Evolutionary conservation across 1,140 invertebrate genomes (phyloP).

Genomic region (Acromyrmex heyeri): DNA sequence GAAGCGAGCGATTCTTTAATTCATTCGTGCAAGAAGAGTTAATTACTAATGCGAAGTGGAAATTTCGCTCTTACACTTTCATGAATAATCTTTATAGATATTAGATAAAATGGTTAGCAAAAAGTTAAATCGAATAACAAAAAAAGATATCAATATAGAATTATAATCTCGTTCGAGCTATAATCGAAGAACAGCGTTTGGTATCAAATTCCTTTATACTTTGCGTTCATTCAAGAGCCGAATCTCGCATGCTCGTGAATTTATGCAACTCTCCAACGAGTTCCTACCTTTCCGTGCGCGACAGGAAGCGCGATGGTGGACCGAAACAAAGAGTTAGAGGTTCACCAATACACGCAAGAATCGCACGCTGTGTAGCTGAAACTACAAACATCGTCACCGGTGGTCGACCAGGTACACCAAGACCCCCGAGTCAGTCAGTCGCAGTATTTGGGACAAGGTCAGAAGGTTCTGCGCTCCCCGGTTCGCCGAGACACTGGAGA

Average conservation of each 20-base stretch:
- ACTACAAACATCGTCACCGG: constrained; percentile 12
- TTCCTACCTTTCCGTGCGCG: constrained; percentile 38
- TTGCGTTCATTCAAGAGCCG: constrained; percentile 9
- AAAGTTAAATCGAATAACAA: not conserved
- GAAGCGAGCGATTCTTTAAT: not conserved
- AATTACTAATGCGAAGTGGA: not conserved
- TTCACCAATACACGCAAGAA: constrained; percentile 34
- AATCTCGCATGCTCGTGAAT: constrained; percentile 2
- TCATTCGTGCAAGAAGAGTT: constrained; percentile 13
- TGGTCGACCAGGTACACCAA: constrained; percentile 65
- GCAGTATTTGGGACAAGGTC: constrained; percentile 87
- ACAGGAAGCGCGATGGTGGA: constrained; percentile 65
- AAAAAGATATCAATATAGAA: not conserved
- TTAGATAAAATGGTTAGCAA: not conserved
- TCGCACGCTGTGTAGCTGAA: not conserved
- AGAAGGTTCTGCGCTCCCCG: constrained; percentile 81
- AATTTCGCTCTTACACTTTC: not conserved
- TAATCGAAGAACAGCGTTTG: not conserved
- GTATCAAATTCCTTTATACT: not conserved
- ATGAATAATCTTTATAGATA: not conserved
- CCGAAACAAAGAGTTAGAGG: constrained; percentile 71
- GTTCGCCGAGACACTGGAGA: constrained; percentile 80
- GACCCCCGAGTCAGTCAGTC: constrained; percentile 69
- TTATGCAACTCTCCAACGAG: constrained; percentile 24
- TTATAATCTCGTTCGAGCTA: not conserved